These are phyloP conservation scores for Saimiri boliviensis DNA, from an alignment of 2,113 vertebrate genomes.

Conservation along the genomic window DNA sequence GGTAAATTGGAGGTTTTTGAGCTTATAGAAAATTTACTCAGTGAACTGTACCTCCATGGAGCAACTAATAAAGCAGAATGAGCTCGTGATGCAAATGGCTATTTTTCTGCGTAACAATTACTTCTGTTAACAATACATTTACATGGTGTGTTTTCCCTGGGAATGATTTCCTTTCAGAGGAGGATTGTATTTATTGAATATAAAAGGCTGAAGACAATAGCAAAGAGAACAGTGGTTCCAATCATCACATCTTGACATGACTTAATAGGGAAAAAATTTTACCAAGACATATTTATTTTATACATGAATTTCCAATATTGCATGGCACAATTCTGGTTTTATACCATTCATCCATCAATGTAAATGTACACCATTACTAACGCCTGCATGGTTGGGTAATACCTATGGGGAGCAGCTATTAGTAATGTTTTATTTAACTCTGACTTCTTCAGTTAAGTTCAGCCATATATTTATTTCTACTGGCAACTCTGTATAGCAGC, in stretches of 20 bases:
- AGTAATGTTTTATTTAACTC: background rate
- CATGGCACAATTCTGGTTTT: background rate
- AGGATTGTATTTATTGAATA: background rate
- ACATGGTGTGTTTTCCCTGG: background rate
- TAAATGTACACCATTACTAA: background rate
- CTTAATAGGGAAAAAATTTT: background rate
- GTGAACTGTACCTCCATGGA: background rate
- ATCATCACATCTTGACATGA: background rate
- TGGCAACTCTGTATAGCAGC: background rate
- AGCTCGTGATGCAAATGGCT: background rate
- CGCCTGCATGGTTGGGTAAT: background rate
- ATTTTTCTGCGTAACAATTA: background rate
- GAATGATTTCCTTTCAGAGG: background rate
- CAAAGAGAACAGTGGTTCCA: background rate
- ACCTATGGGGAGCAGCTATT: background rate
- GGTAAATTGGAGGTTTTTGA: background rate
- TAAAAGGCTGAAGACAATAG: background rate
- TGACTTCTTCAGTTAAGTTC: background rate
- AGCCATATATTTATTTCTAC: conserved; percentile 24
- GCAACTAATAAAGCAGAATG: background rate
- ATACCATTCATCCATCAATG: background rate
- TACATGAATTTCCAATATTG: background rate
- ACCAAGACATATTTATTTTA: conserved; percentile 12
- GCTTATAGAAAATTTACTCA: background rate
- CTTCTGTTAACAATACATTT: background rate